Evolutionary conservation across 2,113 vertebrate genomes (phyloP).

Genomic region (Perca schrenkii): DNA sequence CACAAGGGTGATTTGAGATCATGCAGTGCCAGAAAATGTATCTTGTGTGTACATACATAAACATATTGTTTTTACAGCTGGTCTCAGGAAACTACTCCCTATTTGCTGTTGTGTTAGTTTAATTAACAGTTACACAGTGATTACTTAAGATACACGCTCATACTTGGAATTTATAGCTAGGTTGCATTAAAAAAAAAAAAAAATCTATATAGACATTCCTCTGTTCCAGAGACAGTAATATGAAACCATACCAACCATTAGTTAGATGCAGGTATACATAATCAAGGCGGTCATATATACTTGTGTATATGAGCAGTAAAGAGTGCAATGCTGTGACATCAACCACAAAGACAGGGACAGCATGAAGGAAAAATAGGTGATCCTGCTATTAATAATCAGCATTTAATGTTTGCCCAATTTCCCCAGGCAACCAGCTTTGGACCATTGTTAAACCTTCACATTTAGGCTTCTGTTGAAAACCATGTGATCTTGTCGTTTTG

Average conservation of each 20-base stretch:
- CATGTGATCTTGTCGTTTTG: neutral
- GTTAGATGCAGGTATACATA: neutral
- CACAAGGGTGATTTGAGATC: neutral
- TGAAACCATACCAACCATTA: neutral
- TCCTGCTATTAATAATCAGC: neutral
- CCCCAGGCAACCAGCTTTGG: neutral
- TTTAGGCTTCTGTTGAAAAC: neutral
- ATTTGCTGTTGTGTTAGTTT: neutral
- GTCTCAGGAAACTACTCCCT: neutral
- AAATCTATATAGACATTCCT: neutral
- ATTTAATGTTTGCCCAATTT: neutral
- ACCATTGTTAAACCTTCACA: neutral
- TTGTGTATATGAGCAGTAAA: conserved; percentile 1
- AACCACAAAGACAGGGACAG: neutral
- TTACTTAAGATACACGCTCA: neutral
- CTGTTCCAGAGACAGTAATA: neutral
- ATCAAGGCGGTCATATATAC: neutral
- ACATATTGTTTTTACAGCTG: neutral
- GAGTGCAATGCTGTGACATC: neutral
- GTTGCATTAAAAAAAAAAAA: neutral
- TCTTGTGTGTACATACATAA: neutral
- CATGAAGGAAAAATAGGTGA: neutral
- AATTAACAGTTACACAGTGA: neutral
- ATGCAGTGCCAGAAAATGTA: neutral
- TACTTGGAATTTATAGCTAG: neutral